A percentile compares a stretch with the other conserved stretches of the same genome.
Conservation (phyloP, 2,888 invertebrate species). For the Cenopis cana region DNA sequence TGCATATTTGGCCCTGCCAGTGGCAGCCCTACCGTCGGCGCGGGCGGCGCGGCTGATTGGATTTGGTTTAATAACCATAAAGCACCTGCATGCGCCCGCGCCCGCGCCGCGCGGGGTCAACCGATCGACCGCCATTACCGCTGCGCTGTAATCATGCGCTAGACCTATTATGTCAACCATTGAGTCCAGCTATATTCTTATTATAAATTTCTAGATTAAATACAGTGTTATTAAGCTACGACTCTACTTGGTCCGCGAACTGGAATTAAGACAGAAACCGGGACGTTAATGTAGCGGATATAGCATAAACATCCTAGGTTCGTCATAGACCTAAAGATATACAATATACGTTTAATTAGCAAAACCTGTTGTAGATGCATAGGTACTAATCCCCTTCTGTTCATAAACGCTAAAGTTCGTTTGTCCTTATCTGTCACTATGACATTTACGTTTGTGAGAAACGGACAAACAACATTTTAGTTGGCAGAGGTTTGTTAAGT, state of each 20-base stretch:
- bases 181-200: constrained; percentile 22
- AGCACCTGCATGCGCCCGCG: constrained; percentile 46
- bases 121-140: constrained; percentile 42
- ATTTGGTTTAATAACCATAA: constrained; percentile 53
- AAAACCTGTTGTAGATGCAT: neutral
- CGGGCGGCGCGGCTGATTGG: constrained; percentile 66
- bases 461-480: too few relatives aligned
- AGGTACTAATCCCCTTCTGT: too few relatives aligned
- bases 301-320: neutral
- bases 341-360: neutral
- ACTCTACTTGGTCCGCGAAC: neutral
- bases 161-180: constrained; percentile 42
- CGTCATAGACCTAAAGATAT: neutral
- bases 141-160: constrained; percentile 34
- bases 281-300: neutral
- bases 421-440: too few relatives aligned
- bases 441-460: too few relatives aligned
- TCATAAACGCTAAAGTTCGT: too few relatives aligned
- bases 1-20: neutral
- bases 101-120: constrained; percentile 39
- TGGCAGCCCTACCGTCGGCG: constrained; percentile 45
- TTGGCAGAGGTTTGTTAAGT: too few relatives aligned
- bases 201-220: constrained; percentile 25
- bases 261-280: neutral
- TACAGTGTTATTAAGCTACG: neutral